A percentile compares a stretch with the other conserved stretches of the same genome.
Conservation (phyloP, 2,113 vertebrate species). For the Alouatta palliata region DNA sequence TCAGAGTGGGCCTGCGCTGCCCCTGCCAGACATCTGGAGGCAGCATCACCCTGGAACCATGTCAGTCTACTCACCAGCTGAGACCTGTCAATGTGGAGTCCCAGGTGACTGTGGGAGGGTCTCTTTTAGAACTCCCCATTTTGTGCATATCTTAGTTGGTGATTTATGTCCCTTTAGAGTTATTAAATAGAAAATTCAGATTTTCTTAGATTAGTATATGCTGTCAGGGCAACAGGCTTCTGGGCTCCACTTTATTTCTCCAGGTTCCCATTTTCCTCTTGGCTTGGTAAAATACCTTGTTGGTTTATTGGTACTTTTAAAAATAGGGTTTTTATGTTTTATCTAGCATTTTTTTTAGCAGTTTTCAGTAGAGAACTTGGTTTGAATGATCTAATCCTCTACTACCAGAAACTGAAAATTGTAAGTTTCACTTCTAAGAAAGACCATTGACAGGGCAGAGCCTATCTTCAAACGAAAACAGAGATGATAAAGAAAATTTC, state of each 20-base stretch:
- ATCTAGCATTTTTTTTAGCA: background rate
- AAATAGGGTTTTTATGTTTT: background rate
- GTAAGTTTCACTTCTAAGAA: background rate
- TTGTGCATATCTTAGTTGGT: background rate
- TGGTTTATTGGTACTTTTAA: background rate
- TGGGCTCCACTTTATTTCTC: background rate
- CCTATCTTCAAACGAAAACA: background rate
- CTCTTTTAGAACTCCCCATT: background rate
- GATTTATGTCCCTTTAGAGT: background rate
- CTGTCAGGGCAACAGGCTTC: background rate
- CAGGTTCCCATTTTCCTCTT: background rate
- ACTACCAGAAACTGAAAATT: background rate
- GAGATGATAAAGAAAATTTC: background rate
- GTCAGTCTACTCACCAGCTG: background rate
- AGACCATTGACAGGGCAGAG: background rate
- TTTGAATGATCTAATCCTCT: background rate
- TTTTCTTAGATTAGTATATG: background rate
- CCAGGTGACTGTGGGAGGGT: fast-evolving
- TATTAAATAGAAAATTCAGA: background rate
- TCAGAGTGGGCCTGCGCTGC: background rate
- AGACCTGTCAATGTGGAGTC: background rate
- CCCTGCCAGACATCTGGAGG: background rate
- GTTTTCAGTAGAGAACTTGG: background rate
- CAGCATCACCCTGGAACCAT: fast-evolving
- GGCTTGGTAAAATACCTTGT: background rate